Conservation (phyloP, 2,888 invertebrate species). For the Anthoptus insignis region DNA sequence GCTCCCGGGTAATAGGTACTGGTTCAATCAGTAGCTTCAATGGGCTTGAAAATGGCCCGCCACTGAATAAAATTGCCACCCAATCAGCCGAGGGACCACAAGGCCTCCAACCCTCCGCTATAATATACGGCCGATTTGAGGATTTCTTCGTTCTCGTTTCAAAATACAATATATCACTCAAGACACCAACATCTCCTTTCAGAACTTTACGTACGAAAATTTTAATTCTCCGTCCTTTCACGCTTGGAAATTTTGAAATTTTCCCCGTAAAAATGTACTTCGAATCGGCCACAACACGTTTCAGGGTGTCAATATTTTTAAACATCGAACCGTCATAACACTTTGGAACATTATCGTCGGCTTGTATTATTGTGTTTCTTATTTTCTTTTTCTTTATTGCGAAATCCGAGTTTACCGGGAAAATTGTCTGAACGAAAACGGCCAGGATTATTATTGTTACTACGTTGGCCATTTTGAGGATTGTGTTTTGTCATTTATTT, state of each 20-base stretch:
- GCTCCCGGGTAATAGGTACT: slow-evolving; percentile 74
- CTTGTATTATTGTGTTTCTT: slow-evolving; percentile 78
- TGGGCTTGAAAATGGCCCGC: slow-evolving; percentile 62
- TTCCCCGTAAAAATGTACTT: slow-evolving; percentile 84
- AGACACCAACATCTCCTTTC: slow-evolving; percentile 76
- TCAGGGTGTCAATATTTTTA: slow-evolving; percentile 75
- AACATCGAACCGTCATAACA: slow-evolving; percentile 77
- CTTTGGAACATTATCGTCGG: slow-evolving; percentile 66
- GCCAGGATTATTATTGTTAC: slow-evolving; percentile 43
- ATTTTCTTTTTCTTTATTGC: slow-evolving; percentile 78
- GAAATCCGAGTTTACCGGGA: slow-evolving; percentile 66
- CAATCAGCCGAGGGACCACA: slow-evolving; percentile 59
- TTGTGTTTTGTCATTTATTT: slow-evolving; percentile 35
- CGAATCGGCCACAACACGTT: slow-evolving; percentile 71
- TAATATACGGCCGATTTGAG: slow-evolving; percentile 74
- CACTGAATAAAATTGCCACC: slow-evolving; percentile 73
- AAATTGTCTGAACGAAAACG: slow-evolving; percentile 55
- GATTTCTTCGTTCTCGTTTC: slow-evolving; percentile 76
- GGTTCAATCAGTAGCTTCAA: slow-evolving; percentile 77
- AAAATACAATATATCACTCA: slow-evolving; percentile 80
- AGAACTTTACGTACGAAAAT: slow-evolving; percentile 79
- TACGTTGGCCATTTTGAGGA: slow-evolving; percentile 64
- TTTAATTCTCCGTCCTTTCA: slow-evolving; percentile 67
- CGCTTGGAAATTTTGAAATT: slow-evolving; percentile 73
- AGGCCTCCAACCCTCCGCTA: slow-evolving; percentile 68